Percentiles rank a stretch among this genome's conserved stretches.
Evolutionary conservation across 2,113 vertebrate genomes (phyloP).

Genomic region (Oryzias melastigma): DNA sequence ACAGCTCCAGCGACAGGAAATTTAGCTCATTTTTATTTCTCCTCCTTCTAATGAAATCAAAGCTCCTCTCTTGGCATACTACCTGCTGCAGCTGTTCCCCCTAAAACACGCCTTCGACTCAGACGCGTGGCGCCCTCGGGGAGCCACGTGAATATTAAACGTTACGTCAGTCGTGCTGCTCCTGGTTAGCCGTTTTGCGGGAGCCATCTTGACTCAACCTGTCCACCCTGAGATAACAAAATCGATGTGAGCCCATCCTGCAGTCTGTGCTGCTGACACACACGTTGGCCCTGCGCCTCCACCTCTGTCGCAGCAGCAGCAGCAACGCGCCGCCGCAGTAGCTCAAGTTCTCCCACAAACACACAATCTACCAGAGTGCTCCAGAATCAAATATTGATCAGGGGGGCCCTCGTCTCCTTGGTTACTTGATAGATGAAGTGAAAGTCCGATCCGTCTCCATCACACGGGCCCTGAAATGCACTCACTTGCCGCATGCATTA

Average conservation of each 20-base stretch:
- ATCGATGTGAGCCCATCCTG: slow-evolving; percentile 25
- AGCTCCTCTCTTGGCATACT: not conserved
- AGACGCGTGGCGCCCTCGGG: not conserved
- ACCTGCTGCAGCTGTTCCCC: not conserved
- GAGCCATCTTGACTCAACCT: slow-evolving; percentile 21
- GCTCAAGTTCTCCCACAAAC: slow-evolving; percentile 2
- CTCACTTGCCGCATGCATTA: slow-evolving; percentile 7
- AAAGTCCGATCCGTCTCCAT: slow-evolving; percentile 27
- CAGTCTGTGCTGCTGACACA: slow-evolving; percentile 48
- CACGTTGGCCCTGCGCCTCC: slow-evolving; percentile 27
- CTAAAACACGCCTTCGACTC: not conserved
- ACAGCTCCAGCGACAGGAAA: too few species aligned
- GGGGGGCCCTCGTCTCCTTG: slow-evolving; percentile 34
- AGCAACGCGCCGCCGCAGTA: slow-evolving; percentile 9
- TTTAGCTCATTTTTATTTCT: not conserved
- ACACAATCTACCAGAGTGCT: slow-evolving; percentile 35
- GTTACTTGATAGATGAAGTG: slow-evolving; percentile 62
- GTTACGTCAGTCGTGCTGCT: slow-evolving; percentile 18
- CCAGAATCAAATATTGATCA: slow-evolving; percentile 61
- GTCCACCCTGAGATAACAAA: slow-evolving; percentile 16
- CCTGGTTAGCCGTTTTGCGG: not conserved
- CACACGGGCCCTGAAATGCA: not conserved
- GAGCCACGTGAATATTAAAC: slow-evolving; percentile 15
- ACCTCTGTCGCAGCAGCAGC: slow-evolving; percentile 27
- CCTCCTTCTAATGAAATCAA: not conserved